Evolutionary conservation across 2,888 invertebrate species (phyloP), one percentile per base, ranked within the genome.

Genomic region (Lepidochitona cinerea): DNA sequence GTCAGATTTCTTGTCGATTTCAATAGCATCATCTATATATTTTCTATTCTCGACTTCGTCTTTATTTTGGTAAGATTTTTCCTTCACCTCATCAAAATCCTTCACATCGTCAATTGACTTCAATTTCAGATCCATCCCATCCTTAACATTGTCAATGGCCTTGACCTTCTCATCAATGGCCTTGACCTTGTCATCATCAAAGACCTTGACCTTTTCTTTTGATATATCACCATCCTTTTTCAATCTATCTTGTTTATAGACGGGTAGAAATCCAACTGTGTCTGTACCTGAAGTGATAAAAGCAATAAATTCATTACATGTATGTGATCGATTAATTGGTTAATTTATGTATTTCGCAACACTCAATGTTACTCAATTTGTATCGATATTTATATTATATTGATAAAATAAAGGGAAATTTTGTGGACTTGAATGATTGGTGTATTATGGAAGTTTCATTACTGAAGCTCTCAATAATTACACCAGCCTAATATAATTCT

Each of bases 71-170:
- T n/a, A 9, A 37, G 68, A 41, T 18, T 72, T n/a, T 37, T 32
- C 54, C 26, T 72, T 71, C n/a, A 71, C 59, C 23, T 52, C 70
- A 14, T 71, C 70, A 5, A 49, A 49, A 5, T 49, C 49, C 23
- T 49, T 49, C 18, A 5, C 49, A 7, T 49, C 49, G n/a, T 49
- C 23, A 49, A 49, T n/a, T 23, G n/a, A 49, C 3, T n/a, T 49
- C n/a, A n/a, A 18, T 23, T 49, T 49, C 4, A 49, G n/a, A 5
- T 49, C 49, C 23, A n/a, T 49, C 18, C n/a, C 18, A 49, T 49
- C 49, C 49, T 49, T 49, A 23, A 49, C 3, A 2, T 49, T 2
- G 3, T 49, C 23, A 49, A 23, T 49, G 23, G 65, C 66, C 68
- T 35, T 68, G 18, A 70, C 72, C 3, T 65, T 52, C 32, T 69